Percentiles rank a stretch among this genome's conserved stretches.
These are phyloP conservation scores for Lasiurus cinereus DNA, from an alignment of 2,113 vertebrate species.

Conservation along the genomic window DNA sequence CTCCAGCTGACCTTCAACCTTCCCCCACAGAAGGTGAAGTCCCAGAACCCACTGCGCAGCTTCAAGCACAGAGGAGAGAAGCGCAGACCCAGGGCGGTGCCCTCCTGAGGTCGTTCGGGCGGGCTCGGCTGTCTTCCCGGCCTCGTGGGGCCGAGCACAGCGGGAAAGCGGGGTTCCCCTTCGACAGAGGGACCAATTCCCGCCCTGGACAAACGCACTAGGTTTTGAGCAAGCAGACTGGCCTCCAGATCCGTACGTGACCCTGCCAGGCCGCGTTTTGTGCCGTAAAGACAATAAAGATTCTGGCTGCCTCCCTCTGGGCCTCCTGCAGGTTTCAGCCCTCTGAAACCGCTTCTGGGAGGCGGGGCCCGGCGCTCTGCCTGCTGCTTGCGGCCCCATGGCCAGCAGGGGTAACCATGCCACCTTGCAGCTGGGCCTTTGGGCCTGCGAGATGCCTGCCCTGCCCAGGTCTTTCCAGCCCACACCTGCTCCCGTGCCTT, in stretches of 20 bases:
- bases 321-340: neutral
- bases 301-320: neutral
- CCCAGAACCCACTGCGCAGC: slow-evolving; percentile 81
- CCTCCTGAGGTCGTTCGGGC: slow-evolving; percentile 39
- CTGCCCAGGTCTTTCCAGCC: neutral
- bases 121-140: neutral
- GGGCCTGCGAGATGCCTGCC: rapidly evolving
- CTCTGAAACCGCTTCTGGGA: neutral
- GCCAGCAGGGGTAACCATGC: neutral
- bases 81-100: neutral
- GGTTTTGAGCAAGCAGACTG: neutral
- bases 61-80: slow-evolving; percentile 77
- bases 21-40: slow-evolving; percentile 48
- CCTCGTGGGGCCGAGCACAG: rapidly evolving
- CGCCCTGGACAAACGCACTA: neutral
- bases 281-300: slow-evolving; percentile 26
- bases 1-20: neutral
- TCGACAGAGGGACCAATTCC: neutral
- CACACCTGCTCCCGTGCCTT: neutral
- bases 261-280: neutral
- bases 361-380: neutral
- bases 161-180: neutral
- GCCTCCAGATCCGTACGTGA: too few relatives aligned
- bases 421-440: rapidly evolving
- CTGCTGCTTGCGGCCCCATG: neutral